Base-by-base conservation (phyloP, 2,888 invertebrate genomes). In the Tiphia femorata region DNA sequence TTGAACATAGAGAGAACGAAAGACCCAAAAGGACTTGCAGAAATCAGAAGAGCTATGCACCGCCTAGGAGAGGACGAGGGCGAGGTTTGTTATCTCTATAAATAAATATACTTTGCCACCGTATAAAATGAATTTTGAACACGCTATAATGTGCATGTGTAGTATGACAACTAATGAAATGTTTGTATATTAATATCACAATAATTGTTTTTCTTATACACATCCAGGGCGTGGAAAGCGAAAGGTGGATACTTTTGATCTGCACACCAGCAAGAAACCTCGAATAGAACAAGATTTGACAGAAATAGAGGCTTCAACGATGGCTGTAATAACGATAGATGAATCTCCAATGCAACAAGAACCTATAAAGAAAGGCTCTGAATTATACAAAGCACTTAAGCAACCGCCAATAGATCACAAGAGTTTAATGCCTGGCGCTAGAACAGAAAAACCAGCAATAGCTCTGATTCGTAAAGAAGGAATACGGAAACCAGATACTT, bases 21-120 rank as follows among this genome's bases (percentile, higher is more conserved):
- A 72, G 83, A 53, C 83, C 83, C 0, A 78, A 80, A 19, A 74
- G 83, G 61, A 83, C 81, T 4, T 83, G 83, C 41, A 73, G 83
- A 14, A 82, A 67, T 44, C 82, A 82, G 17, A 83, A 82, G 23
- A 83, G 83, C 56, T 83, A 83, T 30, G 83, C 83, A 1, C 83
- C 83, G 6, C 83, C 83, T 5, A 82, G 78, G 64, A 72, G 83
- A 51, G 83, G 83, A 7, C 71, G 82, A 62, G 81, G 83, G 49
- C 71, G 82, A 68, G 82, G 82, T 80, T 56, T 12, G 69, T 68
- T n/a, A n/a, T n/a, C n/a, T 58, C 33, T 14, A 47, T 17, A 49
- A 29, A 30, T 41, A 33, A 14, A 1, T 21, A 37, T 23, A 25
- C 16, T 37, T 10, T 27, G 6, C 10, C 27, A 27, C 27, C 27